Base-by-base conservation (phyloP, 2,888 invertebrate genomes). In the Neoscelio sp. region DNA sequence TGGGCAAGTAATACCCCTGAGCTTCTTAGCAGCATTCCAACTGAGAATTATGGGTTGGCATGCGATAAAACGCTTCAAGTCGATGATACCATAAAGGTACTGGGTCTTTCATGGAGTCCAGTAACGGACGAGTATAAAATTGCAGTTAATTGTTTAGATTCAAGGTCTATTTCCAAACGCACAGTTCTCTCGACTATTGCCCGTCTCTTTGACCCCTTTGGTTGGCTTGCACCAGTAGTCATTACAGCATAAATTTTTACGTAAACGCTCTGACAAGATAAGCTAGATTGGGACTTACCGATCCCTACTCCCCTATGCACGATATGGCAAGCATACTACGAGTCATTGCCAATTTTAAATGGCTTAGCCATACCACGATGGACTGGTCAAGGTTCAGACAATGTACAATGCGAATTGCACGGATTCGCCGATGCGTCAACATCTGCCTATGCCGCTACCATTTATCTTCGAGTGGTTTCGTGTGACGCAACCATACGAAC, bases 391-490 rank as follows among this genome's bases (percentile, higher is more conserved):
- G 23, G 4, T 5, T 1, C 48, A 0, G 12, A 7, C 20, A 4
- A 2, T 0, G 8, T 5, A 0, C 1, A 18, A 6, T 42, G 18
- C 1, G 71, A 80, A n/a, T 2, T 80, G 0, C 80, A 78, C 68
- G 71, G 75, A 0, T 80, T 78, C 44, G 60, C 78, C 0, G 75
- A 80, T 17, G 80, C 78, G 0, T 80, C 80, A 8, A 46, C 30
- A 0, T n/a, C 28, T 2, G 78, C 71, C 0, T 78, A 68, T 15
- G 56, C 74, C 7, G 78, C 75, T 33, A 2, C 33, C n/a, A n/a
- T n/a, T n/a, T n/a, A n/a, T n/a, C n/a, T n/a, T n/a, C n/a, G n/a
- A n/a, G n/a, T n/a, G n/a, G n/a, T n/a, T n/a, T n/a, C n/a, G n/a
- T n/a, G n/a, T n/a, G n/a, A n/a, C n/a, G n/a, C n/a, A n/a, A n/a